Percentiles rank a stretch among this genome's conserved stretches.
Evolutionary conservation across 30 jellyfish, hydroid and myxozoan genomes (phyloP).

Genomic region (Cassiopea xamachana): DNA sequence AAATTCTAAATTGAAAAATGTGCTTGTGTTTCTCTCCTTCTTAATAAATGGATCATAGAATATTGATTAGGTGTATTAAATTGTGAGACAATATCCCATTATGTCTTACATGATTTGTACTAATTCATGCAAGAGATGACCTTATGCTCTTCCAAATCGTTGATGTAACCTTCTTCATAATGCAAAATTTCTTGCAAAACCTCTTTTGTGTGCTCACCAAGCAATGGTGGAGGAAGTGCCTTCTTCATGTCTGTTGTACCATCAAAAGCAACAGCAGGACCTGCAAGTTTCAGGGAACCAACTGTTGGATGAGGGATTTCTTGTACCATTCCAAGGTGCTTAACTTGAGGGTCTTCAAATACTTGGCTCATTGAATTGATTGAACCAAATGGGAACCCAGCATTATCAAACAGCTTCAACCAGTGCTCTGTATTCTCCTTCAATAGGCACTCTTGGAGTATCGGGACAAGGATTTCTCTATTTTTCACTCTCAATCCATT

Average conservation of each 20-base stretch:
- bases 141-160: constrained; percentile 62
- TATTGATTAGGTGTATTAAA: background rate
- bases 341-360: constrained; percentile 88
- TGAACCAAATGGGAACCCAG: constrained; percentile 96
- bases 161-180: constrained; percentile 67
- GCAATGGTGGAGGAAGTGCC: constrained; percentile 88
- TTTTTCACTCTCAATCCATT: constrained; percentile 80
- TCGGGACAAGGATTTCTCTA: constrained; percentile 56
- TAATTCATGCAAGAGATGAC: constrained; percentile 66
- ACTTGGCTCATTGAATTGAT: constrained; percentile 85
- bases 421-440: constrained; percentile 75
- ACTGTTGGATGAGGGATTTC: constrained; percentile 88
- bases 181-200: constrained; percentile 76
- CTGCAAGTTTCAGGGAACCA: constrained; percentile 76
- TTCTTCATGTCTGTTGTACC: constrained; percentile 56
- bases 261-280: constrained; percentile 93
- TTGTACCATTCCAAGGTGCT: constrained; percentile 81
- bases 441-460: constrained; percentile 67
- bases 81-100: background rate
- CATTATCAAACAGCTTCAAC: constrained; percentile 75
- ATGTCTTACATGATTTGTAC: background rate
- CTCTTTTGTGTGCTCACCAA: constrained; percentile 95
- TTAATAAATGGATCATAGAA: no score
- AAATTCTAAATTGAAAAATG: no score
- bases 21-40: no score